These are phyloP conservation scores for Drosophila neutralis DNA, from an alignment of 2,888 invertebrate species.

Conservation along the genomic window DNA sequence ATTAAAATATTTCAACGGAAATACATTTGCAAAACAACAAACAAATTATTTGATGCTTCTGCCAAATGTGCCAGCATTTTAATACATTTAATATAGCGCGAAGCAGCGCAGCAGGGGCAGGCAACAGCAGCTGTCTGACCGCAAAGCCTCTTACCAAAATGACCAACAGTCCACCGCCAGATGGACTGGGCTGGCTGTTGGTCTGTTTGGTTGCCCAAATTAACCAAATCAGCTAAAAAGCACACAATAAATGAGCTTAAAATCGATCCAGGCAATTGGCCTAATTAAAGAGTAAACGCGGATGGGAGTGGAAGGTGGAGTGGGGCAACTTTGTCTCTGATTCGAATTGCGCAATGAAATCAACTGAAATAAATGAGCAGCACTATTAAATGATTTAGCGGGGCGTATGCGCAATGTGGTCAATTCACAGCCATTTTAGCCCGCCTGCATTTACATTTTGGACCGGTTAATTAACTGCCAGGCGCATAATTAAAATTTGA, in stretches of 20 bases:
- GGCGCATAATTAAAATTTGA: slow-evolving; percentile 60
- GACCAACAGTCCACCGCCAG: slow-evolving; percentile 5
- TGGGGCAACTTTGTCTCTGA: neutral
- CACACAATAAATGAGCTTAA: slow-evolving; percentile 39
- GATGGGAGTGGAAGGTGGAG: no score
- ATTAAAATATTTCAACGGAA: neutral
- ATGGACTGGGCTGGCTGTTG: neutral
- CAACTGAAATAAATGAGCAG: slow-evolving; percentile 24
- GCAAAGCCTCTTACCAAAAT: slow-evolving; percentile 52
- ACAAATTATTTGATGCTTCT: neutral
- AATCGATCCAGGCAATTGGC: slow-evolving; percentile 33
- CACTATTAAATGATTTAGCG: slow-evolving; percentile 53
- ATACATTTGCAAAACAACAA: neutral
- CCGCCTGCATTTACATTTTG: slow-evolving; percentile 25
- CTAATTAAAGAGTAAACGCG: slow-evolving; percentile 40
- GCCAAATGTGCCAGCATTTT: slow-evolving; percentile 1
- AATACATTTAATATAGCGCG: slow-evolving; percentile 19
- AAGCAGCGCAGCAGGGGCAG: neutral
- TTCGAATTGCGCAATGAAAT: slow-evolving; percentile 9
- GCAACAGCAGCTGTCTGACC: slow-evolving; percentile 17
- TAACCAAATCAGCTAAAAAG: slow-evolving; percentile 59
- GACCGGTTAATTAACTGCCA: slow-evolving; percentile 53
- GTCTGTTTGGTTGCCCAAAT: slow-evolving; percentile 36
- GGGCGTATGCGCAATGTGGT: slow-evolving; percentile 67
- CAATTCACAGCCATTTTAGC: slow-evolving; percentile 17